Evolutionary conservation across 2,888 invertebrate species (phyloP).

Genomic region (Cremastobaeus sp.): DNA sequence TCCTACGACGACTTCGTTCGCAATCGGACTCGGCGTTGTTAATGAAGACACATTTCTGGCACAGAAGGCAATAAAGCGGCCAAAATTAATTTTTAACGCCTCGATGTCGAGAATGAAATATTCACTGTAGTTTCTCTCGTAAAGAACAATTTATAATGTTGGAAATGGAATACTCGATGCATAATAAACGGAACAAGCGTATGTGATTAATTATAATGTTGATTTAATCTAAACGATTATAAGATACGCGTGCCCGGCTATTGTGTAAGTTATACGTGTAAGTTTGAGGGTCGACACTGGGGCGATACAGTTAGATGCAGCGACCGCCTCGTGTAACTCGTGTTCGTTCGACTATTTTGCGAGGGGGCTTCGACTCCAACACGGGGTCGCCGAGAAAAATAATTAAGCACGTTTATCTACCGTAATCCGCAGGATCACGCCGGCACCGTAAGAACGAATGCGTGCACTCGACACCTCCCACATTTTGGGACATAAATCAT

Average conservation of each 20-base stretch:
- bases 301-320: slow-evolving; percentile 38
- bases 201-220: slow-evolving; percentile 42
- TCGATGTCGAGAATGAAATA: no score
- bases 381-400: slow-evolving; percentile 47
- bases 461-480: slow-evolving; percentile 30
- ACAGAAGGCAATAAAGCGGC: no score
- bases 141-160: not conserved
- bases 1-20: no score
- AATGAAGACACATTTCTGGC: no score
- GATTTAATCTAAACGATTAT: slow-evolving; percentile 45
- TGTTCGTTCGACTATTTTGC: slow-evolving; percentile 52
- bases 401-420: slow-evolving; percentile 60
- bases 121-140: no score
- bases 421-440: slow-evolving; percentile 50
- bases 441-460: slow-evolving; percentile 30
- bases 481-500: slow-evolving; percentile 48
- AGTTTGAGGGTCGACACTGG: slow-evolving; percentile 33
- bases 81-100: no score
- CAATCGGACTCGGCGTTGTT: no score
- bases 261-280: slow-evolving; percentile 38
- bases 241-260: slow-evolving; percentile 22
- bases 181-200: slow-evolving; percentile 20
- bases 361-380: slow-evolving; percentile 18
- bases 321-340: slow-evolving; percentile 40
- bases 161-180: slow-evolving; percentile 33